A percentile compares a stretch with the other conserved stretches of the same genome.
Evolutionary conservation across 1,140 invertebrate genomes (phyloP).

Genomic region (Drosophila navojoa): DNA sequence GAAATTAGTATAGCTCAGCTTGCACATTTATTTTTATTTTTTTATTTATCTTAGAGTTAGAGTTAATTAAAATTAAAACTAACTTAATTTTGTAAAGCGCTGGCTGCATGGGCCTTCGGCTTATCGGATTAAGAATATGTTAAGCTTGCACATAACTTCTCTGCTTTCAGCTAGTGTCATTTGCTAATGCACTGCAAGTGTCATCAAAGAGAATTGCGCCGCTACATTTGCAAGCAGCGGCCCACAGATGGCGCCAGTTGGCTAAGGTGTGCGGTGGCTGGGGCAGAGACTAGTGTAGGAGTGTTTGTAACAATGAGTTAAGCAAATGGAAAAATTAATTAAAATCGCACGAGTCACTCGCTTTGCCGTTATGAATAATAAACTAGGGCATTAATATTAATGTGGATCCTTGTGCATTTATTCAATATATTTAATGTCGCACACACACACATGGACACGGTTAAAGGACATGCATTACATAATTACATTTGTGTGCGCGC

Average conservation of each 20-base stretch:
- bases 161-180: slow-evolving; percentile 7
- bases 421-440: slow-evolving; percentile 27
- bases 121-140: too few relatives aligned
- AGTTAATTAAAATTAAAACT: too few relatives aligned
- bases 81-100: too few relatives aligned
- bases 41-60: too few relatives aligned
- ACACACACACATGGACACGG: slow-evolving; percentile 5
- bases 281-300: not conserved
- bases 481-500: slow-evolving; percentile 68
- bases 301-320: slow-evolving; percentile 34
- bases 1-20: too few relatives aligned
- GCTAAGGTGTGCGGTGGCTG: not conserved
- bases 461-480: slow-evolving; percentile 52
- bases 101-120: too few relatives aligned
- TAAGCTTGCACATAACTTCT: too few relatives aligned
- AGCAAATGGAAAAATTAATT: slow-evolving; percentile 69
- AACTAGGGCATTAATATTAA: slow-evolving; percentile 41
- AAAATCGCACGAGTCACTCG: slow-evolving; percentile 47
- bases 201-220: slow-evolving; percentile 1
- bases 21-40: too few relatives aligned
- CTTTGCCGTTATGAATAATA: slow-evolving; percentile 61
- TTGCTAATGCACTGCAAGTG: not conserved
- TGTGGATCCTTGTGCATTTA: slow-evolving; percentile 40
- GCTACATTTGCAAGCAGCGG: slow-evolving; percentile 1
- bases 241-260: slow-evolving; percentile 5